Evolutionary conservation across 1,140 invertebrate genomes (phyloP), one percentile per base, ranked within the genome.

Genomic region (Drosophila cardini): DNA sequence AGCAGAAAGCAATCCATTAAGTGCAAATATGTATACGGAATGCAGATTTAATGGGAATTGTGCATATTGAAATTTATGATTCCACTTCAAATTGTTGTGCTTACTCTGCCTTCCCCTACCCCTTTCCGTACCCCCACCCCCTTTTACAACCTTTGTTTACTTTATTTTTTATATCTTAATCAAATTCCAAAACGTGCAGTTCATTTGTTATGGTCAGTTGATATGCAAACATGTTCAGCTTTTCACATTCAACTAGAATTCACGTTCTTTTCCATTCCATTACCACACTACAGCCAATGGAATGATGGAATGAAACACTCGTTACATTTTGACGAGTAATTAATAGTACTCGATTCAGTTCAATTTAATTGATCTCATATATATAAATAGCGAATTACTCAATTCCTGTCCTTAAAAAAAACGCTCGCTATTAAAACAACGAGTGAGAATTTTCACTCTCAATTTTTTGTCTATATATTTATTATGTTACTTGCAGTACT

Each of bases 41-140:
- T 74, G 72, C 65, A 69, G 64, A 74, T 69, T 74, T 69, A 74
- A 74, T 70, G 65, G 67, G 13, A 70, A 63, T 57, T 74, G 67
- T 55, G 58, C 70, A 62, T 74, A 74, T 74, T 74, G 72, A 69
- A 74, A 73, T 73, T 73, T 73, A 73, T 68, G 71, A 67, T 72
- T 36, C 70, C 55, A 58, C 53, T 55, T 48, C 34, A 48, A 52
- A 15, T 57, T 1, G 21, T n/a, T 43, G 16, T 18, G 36, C 16
- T 42, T 11, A 9, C 1, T 45, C 9, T 26, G 4, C 8, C 21
- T 26, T 0, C 30, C 10, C 42, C 9, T 62, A 11, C 13, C 30
- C 32, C 30, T 13, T 15, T 10, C 13, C 26, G 13, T 56, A 18
- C 60, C 1, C 4, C 21, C 6, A 26, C 18, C 26, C n/a, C 40